Evolutionary conservation across 2,888 invertebrate genomes (phyloP).

Genomic region (Eretmocerus hayati): DNA sequence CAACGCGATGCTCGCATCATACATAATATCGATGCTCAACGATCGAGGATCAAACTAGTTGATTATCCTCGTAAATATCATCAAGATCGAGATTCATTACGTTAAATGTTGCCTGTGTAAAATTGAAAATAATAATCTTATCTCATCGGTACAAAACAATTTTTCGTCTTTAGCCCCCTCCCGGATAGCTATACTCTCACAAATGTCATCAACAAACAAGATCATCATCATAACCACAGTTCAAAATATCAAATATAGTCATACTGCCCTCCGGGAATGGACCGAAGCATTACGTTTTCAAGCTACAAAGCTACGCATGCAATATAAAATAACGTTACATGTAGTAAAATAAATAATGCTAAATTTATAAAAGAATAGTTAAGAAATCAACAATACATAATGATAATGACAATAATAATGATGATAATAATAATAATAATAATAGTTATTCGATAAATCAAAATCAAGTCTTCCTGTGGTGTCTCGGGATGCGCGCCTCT

Average conservation of each 20-base stretch:
- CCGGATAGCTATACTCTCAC: slow-evolving; percentile 2
- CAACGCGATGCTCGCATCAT: too few species aligned
- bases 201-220: slow-evolving; percentile 7
- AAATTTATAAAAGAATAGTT: slow-evolving; percentile 30
- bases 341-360: slow-evolving; percentile 34
- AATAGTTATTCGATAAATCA: too few species aligned
- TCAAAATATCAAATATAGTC: slow-evolving; percentile 8
- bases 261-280: slow-evolving; percentile 4
- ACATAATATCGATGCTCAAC: too few species aligned
- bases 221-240: slow-evolving; percentile 9
- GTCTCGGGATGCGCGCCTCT: not conserved
- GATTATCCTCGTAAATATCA: too few species aligned
- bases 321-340: slow-evolving; percentile 17
- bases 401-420: too few species aligned
- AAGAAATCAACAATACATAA: slow-evolving; percentile 23
- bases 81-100: too few species aligned
- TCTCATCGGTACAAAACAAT: slow-evolving; percentile 22
- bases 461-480: too few species aligned
- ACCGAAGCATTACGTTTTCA: slow-evolving; percentile 5
- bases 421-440: too few species aligned
- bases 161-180: slow-evolving; percentile 1
- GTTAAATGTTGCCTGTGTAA: slow-evolving; percentile 5
- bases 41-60: too few species aligned
- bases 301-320: slow-evolving; percentile 13
- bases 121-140: slow-evolving; percentile 18